phyloP scores from a whole-genome alignment of 2,113 vertebrate genomes.

The Ailurus styani region DNA sequence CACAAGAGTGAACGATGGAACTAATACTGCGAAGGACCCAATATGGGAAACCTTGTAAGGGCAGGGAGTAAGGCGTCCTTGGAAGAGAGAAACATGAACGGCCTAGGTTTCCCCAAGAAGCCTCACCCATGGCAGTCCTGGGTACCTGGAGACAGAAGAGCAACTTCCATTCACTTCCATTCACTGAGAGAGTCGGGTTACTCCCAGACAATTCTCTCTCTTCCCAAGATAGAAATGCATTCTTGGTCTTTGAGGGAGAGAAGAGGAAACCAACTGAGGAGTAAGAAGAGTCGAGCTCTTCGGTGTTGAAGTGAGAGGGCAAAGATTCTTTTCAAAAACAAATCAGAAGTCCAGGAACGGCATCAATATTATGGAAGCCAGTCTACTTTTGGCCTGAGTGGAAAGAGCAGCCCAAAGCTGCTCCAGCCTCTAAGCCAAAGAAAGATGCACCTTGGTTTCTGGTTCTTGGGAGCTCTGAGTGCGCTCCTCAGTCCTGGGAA shows the following conservation, averaged over 20 bases:
- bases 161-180: not conserved
- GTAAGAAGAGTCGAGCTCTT: not conserved
- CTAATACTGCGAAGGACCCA: not conserved
- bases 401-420: not conserved
- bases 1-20: not conserved
- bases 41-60: accelerated
- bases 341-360: not conserved
- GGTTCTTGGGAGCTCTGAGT: not conserved
- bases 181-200: not conserved
- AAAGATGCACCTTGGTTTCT: not conserved
- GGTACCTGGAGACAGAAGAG: not conserved
- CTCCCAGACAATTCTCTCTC: not conserved
- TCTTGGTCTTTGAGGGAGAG: not conserved
- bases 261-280: not conserved
- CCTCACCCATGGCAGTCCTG: not conserved
- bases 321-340: not conserved
- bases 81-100: not conserved
- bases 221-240: not conserved
- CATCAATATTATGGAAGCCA: not conserved
- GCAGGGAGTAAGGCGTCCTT: not conserved
- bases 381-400: not conserved
- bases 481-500: not conserved
- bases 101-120: not conserved
- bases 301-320: not conserved
- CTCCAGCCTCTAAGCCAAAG: not conserved